Base-by-base conservation (phyloP, 2,888 invertebrate genomes). In the Mimachlamys varia region DNA sequence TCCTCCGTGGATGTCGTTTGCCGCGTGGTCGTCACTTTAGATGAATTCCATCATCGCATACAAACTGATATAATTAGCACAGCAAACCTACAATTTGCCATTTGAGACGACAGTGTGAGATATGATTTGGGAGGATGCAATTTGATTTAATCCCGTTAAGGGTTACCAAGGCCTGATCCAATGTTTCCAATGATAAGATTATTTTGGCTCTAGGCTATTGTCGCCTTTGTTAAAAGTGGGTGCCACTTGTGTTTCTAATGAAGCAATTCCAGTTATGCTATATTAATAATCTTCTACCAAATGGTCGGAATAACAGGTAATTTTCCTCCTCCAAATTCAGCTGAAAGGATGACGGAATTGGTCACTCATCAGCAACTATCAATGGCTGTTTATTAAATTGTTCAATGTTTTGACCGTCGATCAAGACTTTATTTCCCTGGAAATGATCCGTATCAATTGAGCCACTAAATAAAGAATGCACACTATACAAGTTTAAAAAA, bases 51-150 rank as follows among this genome's bases (percentile, higher is more conserved):
- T 76, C 76, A 76, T 12, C 76, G 76, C 33, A 33, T 33, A 76
- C 62, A 62, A 62, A n/a, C 76, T 76, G 76, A 76, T 76, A 76
- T 76, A 76, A 76, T 76, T 76, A 76, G 76, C 76, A 76, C 76
- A 76, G 76, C 27, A 76, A 76, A 27, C 33, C 33, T 76, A 76
- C 33, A 0, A 76, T 76, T 76, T 76, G 76, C 76, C 76, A 76
- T 76, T 76, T 76, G 76, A 76, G 33, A 76, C 27, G 76, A 76
- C 76, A 76, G 27, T 76, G 33, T 76, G 76, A 76, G 76, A 76
- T 76, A 76, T 76, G 27, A 76, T 76, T 76, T 76, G 17, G 76
- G 33, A 58, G 76, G 76, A 76, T 76, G 76, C 76, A 76, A 76
- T 76, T 76, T 76, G 76, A 76, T 76, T 76, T 33, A 76, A 76